Conservation (phyloP, 2,797 vertebrate species). For the Aotus griseimembra region DNA sequence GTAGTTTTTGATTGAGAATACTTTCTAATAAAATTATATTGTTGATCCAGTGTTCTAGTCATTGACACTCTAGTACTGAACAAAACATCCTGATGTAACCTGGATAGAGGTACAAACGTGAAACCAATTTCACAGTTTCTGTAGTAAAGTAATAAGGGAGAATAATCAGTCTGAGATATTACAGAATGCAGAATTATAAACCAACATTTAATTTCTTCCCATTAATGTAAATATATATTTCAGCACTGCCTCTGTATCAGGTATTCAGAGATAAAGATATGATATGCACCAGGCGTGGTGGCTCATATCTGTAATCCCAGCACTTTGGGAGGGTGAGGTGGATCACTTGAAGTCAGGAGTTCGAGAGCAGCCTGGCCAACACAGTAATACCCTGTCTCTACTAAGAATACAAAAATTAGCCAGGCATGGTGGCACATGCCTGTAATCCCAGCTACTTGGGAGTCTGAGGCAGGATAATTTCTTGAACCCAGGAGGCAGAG, state of each 20-base stretch:
- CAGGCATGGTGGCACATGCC: background rate
- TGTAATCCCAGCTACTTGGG: background rate
- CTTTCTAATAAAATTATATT: background rate
- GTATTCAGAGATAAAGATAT: background rate
- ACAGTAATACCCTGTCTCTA: background rate
- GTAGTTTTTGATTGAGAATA: background rate
- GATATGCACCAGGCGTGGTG: background rate
- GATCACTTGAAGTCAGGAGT: background rate
- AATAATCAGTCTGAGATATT: background rate
- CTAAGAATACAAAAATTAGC: background rate
- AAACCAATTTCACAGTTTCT: background rate
- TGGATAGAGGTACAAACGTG: background rate
- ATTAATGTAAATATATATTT: conserved; percentile 6
- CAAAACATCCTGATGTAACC: background rate
- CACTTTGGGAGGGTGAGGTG: background rate
- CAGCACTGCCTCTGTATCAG: background rate
- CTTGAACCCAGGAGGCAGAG: background rate
- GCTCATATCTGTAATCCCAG: background rate
- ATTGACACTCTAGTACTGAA: background rate
- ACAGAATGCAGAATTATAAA: background rate
- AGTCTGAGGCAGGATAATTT: background rate
- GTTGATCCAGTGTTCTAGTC: background rate
- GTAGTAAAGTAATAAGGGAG: background rate
- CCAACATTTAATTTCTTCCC: conserved; percentile 30
- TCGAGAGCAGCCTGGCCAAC: background rate